Evolutionary conservation across 2,888 invertebrate genomes (phyloP).

Genomic region (Alcis repandata): DNA sequence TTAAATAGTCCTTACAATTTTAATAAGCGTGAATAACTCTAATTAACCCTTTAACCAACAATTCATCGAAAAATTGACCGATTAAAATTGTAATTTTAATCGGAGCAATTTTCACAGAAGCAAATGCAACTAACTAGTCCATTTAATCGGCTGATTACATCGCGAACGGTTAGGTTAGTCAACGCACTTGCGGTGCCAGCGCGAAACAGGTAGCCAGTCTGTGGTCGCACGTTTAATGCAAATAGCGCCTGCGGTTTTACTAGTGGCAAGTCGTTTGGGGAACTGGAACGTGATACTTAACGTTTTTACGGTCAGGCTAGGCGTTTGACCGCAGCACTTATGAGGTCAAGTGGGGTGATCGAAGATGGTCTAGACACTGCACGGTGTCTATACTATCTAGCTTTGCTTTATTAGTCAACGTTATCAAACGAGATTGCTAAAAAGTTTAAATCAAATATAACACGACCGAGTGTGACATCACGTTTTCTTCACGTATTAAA

Average conservation of each 20-base stretch:
- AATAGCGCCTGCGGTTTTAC: slow-evolving; percentile 33
- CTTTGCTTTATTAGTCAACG: too few relatives aligned
- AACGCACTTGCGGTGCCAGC: slow-evolving; percentile 10
- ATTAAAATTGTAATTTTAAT: neutral
- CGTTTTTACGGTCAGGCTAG: neutral
- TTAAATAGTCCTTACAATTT: too few relatives aligned
- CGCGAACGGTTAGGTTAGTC: slow-evolving; percentile 15
- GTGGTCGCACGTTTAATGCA: slow-evolving; percentile 37
- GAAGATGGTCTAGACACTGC: too few relatives aligned
- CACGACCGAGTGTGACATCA: too few relatives aligned
- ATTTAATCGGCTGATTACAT: slow-evolving; percentile 3
- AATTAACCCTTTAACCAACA: neutral
- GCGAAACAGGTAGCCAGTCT: slow-evolving; percentile 27
- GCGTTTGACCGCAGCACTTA: too few relatives aligned
- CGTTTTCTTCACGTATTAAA: too few relatives aligned
- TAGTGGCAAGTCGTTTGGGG: slow-evolving; percentile 24
- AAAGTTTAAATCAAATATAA: too few relatives aligned
- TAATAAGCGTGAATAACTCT: too few relatives aligned
- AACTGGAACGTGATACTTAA: neutral
- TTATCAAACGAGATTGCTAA: too few relatives aligned
- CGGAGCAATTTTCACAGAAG: neutral
- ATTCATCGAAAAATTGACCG: too few relatives aligned
- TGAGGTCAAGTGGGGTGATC: too few relatives aligned
- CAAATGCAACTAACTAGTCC: neutral
- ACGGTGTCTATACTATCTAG: too few relatives aligned